Evolutionary conservation across 2,888 invertebrate genomes (phyloP), one percentile per base, ranked within the genome.

Genomic region (Ethmia dodecea): DNA sequence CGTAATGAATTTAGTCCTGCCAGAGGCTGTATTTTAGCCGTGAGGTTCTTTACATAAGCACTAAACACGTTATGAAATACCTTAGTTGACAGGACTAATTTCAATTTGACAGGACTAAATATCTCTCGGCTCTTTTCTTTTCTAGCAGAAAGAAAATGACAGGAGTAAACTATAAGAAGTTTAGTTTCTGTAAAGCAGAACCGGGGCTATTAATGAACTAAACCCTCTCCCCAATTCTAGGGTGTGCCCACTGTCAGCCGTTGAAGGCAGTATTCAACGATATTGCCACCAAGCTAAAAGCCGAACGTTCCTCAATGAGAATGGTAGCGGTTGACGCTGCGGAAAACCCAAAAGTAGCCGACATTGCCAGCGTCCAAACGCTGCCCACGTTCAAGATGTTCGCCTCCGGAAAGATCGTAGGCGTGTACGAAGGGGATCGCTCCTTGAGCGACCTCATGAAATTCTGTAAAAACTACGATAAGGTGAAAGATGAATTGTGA

Each of bases 381-480:
- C 88, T 91, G 50, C 94, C 94, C 0, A 92, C 92, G 0, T 80
- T 93, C 59, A 90, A 91, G 72, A 76, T 89, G 33, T 92, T 88
- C 60, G 63, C 71, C 2, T 69, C 77, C 16, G 91, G 92, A 0
- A 76, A 83, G 33, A 65, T 68, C 3, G 44, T 89, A 0, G 75
- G 78, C 0, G 88, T 89, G 33, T 93, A 91, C 61, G 72, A 71
- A 0, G 90, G 91, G 0, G 84, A 87, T 28, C 70, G 91, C 5
- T 86, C 81, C 1, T 53, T 63, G 0, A 87, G 88, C 0, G 90
- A 89, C 42, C 79, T 93, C 60, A 60, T 87, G 8, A 52, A 61
- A 0, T 92, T 90, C 60, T 84, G 74, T 54, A 59, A 64, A 33
- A 37, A 43, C 0, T 41, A 72, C 26, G 47, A 45, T 1, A 66